Conservation (phyloP, 2,888 invertebrate genomes). For the Scaptomyza reducta region DNA sequence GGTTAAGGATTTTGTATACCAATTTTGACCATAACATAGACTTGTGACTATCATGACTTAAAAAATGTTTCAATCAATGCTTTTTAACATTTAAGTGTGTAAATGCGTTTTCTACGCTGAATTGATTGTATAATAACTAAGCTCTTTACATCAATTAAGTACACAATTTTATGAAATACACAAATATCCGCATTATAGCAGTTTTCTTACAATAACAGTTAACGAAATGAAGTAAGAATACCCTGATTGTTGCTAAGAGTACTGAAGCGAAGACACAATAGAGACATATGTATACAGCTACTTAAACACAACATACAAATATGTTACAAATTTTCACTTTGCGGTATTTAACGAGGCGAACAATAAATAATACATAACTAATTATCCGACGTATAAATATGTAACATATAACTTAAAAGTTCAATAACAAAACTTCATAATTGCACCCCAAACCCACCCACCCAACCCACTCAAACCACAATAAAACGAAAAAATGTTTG, state of each 20-base stretch:
- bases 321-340: conserved; percentile 5
- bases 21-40: no score
- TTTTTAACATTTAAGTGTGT: no score
- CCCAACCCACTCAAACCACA: not conserved
- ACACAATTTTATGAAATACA: not conserved
- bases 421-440: conserved; percentile 40
- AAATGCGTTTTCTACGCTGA: not conserved
- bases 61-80: no score
- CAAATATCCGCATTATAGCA: not conserved
- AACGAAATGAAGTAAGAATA: not conserved
- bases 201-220: not conserved
- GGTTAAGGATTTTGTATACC: not conserved
- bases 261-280: not conserved
- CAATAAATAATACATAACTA: conserved; percentile 30
- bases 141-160: not conserved
- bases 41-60: no score
- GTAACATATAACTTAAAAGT: conserved; percentile 35
- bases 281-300: not conserved
- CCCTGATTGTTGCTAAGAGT: not conserved
- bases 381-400: conserved; percentile 25
- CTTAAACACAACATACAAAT: not conserved
- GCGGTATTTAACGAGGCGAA: conserved; percentile 36
- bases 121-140: not conserved
- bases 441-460: conserved; percentile 5
- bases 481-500: conserved; percentile 49